phyloP scores from a whole-genome alignment of 2,888 invertebrate species.

The Synergus itoensis region DNA sequence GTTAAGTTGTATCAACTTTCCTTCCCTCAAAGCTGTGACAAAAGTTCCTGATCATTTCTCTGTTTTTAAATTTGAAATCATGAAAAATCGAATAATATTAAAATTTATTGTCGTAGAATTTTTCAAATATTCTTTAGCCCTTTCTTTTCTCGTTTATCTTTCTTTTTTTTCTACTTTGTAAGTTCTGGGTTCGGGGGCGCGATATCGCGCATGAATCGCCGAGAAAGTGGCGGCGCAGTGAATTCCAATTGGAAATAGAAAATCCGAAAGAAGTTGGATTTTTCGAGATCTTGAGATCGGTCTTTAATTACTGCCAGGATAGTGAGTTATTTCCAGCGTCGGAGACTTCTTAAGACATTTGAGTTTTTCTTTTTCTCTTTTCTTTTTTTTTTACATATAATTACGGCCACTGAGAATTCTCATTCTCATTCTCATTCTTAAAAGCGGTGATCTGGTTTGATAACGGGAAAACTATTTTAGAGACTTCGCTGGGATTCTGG shows the following conservation, averaged over 20 bases:
- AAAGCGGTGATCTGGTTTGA: background rate
- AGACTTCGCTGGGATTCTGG: background rate
- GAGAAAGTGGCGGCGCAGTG: slow-evolving; percentile 13
- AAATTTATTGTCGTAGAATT: too few relatives aligned
- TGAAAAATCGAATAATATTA: too few relatives aligned
- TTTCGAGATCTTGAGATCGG: slow-evolving; percentile 12
- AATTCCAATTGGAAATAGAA: slow-evolving; percentile 36
- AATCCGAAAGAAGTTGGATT: slow-evolving; percentile 11
- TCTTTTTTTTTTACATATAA: background rate
- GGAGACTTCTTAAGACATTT: background rate
- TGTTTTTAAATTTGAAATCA: too few relatives aligned
- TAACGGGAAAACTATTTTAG: slow-evolving; percentile 16
- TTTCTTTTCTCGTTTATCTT: background rate
- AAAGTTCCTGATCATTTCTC: too few relatives aligned
- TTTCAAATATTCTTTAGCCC: too few relatives aligned
- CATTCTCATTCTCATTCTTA: background rate
- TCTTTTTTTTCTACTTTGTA: slow-evolving; percentile 26
- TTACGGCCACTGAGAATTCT: background rate
- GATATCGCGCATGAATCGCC: slow-evolving; percentile 29
- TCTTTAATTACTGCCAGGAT: slow-evolving; percentile 29
- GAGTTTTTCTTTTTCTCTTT: background rate
- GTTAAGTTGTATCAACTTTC: too few relatives aligned
- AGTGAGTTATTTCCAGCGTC: slow-evolving; percentile 28
- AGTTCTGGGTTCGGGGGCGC: background rate
- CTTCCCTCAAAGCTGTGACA: too few relatives aligned